Conservation (phyloP, 1,140 invertebrate species). For the Drosophila auraria region DNA sequence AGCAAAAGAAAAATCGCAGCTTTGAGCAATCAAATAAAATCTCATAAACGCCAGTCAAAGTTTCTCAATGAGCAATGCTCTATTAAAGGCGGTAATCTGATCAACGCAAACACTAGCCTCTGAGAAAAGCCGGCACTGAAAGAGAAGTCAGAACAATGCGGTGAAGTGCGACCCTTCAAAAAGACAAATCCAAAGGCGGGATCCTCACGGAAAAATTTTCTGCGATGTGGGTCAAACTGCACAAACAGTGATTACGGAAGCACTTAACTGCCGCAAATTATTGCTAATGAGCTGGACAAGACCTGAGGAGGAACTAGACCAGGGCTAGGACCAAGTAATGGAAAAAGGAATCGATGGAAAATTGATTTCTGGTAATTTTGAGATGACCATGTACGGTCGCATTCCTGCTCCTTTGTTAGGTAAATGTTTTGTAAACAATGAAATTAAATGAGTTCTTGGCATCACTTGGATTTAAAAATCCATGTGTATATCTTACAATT, state of each 20-base stretch:
- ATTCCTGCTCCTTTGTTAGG: no score
- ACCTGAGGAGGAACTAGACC: not conserved
- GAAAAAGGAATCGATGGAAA: not conserved
- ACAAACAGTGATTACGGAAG: not conserved
- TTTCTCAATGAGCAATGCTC: conserved; percentile 4
- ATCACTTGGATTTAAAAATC: not conserved
- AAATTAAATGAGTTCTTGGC: no score
- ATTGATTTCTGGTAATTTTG: not conserved
- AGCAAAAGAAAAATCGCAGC: not conserved
- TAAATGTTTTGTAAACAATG: no score
- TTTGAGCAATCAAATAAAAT: not conserved
- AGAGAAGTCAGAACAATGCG: conserved; percentile 1
- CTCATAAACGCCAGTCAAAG: conserved; percentile 3
- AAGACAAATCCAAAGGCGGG: conserved; percentile 2
- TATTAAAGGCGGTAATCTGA: conserved; percentile 14
- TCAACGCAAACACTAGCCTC: not conserved
- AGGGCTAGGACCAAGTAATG: not conserved
- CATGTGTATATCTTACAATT: not conserved
- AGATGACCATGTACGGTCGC: not conserved
- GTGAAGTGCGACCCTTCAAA: conserved; percentile 11
- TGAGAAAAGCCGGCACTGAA: not conserved
- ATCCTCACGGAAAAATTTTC: conserved; percentile 1
- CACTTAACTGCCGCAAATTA: not conserved
- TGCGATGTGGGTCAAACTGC: conserved; percentile 10
- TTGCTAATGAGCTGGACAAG: conserved; percentile 5